Evolutionary conservation across 2,113 vertebrate genomes (phyloP).

Genomic region (Spea bombifrons): DNA sequence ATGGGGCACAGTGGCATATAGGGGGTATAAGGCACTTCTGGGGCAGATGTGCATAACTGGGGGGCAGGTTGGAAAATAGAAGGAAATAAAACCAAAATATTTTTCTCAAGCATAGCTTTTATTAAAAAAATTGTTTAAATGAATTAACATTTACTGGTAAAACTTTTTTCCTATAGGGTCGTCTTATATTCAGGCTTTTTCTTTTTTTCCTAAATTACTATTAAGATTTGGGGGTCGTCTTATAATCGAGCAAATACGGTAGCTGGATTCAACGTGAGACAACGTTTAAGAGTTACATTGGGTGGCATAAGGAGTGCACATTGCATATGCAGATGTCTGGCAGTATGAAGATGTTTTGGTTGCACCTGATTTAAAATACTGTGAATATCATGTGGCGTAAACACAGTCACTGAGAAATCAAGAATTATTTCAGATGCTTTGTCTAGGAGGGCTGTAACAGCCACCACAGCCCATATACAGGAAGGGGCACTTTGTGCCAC

Average conservation of each 20-base stretch:
- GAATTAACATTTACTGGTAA: no score
- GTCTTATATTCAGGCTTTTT: no score
- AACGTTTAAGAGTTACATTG: neutral
- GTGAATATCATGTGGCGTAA: neutral
- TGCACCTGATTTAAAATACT: neutral
- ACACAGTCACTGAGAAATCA: neutral
- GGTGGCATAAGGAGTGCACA: neutral
- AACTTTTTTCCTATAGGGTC: neutral
- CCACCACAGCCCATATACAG: neutral
- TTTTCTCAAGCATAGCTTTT: no score
- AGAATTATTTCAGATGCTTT: neutral
- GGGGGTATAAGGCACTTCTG: no score
- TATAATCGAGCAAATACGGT: no score
- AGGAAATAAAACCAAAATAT: no score
- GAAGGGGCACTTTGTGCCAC: neutral
- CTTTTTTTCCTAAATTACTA: no score
- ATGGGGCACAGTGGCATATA: no score
- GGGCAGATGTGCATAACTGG: no score
- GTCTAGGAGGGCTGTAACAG: neutral
- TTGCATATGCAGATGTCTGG: neutral
- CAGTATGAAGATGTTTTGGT: neutral
- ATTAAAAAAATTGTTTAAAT: no score
- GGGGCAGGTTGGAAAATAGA: neutral
- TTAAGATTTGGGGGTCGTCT: no score
- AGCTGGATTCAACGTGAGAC: neutral